Base-by-base conservation (phyloP, 2,797 vertebrate species). In the Peromyscus melanophrys region DNA sequence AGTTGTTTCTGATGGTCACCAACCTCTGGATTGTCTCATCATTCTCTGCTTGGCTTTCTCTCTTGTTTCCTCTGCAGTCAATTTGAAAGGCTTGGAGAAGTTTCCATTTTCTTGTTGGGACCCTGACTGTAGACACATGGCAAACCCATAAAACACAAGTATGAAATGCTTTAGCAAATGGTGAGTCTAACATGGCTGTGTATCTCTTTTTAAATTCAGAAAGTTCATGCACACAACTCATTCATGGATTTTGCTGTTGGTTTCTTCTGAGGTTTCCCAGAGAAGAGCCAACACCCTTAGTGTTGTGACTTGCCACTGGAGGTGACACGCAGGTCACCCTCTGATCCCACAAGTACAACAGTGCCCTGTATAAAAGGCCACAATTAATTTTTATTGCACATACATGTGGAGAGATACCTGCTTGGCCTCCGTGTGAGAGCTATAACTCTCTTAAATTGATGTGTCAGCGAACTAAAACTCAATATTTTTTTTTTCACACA, bases 391-490 rank as follows among this genome's bases (percentile, higher is more conserved):
- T 98, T 98, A 98, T 98, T 97, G 98, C 98, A 98, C 98, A 98
- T 98, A 99, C 98, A 98, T 99, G 98, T 98, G 98, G 97, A 97
- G 95, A 98, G 98, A 98, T 98, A 98, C 98, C 98, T 99, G 98
- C 97, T 98, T 98, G 98, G 98, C 97, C 98, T 98, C 98, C 97
- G 0, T 98, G 97, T 98, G 98, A 98, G 98, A 98, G 98, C 95
- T 98, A 98, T 99, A 99, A 99, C 98, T 99, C 98, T 98, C 98
- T 98, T 98, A 99, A 99, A 99, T 98, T 98, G 98, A 98, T 99
- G 98, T 99, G 98, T 99, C 98, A 99, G 98, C 95, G 40, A 98
- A 98, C 98, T 98, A 98, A 98, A 98, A 98, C 98, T 98, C 98
- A 98, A 98, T 99, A 98, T 99, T 98, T 98, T 98, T 98, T 97